Evolutionary conservation across 2,113 vertebrate genomes (phyloP), one percentile per base, ranked within the genome.

Genomic region (Channa argus): DNA sequence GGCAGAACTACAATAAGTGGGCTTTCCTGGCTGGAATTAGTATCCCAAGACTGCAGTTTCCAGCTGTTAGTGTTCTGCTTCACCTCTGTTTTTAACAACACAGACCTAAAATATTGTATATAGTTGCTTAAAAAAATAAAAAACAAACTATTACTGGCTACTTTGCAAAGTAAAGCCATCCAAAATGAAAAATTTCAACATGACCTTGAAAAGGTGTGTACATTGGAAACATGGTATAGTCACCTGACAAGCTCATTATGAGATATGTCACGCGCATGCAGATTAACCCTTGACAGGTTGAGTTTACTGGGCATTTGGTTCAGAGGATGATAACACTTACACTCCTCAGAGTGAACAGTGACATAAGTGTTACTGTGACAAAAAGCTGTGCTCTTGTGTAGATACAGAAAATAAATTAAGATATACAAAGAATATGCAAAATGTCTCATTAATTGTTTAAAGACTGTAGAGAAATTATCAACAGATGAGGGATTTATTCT

Each of bases 201-300:
- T 8, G 38, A 13, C 64, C 38, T 50, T 45, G 38, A 55, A 15
- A 5, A 13, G 44, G 1, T 39, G 39, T 51, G 1, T 3, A 15
- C n/a, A 55, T 5, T 37, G 3, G 13, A 5, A 36, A 1, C 9
- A 66, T 14, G 34, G 13, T 78, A n/a, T 34, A 46, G n/a, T 62
- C 60, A 70, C 38, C 63, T 71, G 62, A 65, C 44, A 14, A n/a
- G 44, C 39, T 55, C 38, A 64, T 10, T 9, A 38, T 49, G 34
- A 50, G 33, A 61, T 39, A 53, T 69, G 78, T 41, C 43, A 43
- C 9, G 56, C 4, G 55, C 11, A 51, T n/a, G n/a, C 39, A 54
- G 46, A 50, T 78, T 74, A 50, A 75, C 24, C 47, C 53, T 8
- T 58, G 33, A 71, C 54, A 45, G 39, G 5, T 13, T 64, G 13